Percentiles rank a stretch among this genome's conserved stretches.
Evolutionary conservation across 2,888 invertebrate species (phyloP).

Genomic region (Antheraea yamamai): DNA sequence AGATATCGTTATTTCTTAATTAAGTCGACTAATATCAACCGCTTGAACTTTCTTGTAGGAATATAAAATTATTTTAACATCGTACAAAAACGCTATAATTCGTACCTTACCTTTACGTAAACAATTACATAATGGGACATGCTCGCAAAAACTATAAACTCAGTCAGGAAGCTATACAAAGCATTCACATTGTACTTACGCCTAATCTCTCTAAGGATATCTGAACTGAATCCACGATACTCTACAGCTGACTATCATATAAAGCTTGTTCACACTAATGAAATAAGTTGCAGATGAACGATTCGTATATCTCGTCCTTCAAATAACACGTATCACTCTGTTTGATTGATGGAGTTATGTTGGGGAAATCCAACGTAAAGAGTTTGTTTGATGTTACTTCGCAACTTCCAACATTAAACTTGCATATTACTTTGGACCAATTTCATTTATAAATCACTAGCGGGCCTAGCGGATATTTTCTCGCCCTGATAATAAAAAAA

Average conservation of each 20-base stretch:
- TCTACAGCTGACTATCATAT: slow-evolving; percentile 9
- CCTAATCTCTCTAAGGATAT: slow-evolving; percentile 22
- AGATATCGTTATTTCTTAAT: not conserved
- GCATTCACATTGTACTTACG: slow-evolving; percentile 19
- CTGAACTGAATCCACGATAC: slow-evolving; percentile 10
- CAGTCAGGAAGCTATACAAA: not conserved
- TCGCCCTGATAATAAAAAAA: no score
- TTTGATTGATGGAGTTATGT: no score
- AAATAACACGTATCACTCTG: no score
- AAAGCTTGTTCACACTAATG: not conserved
- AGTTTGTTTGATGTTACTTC: no score
- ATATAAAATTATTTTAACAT: not conserved
- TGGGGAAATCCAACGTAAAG: no score
- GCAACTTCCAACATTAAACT: no score
- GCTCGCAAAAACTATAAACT: slow-evolving; percentile 22
- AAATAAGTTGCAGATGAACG: not conserved
- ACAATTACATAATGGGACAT: slow-evolving; percentile 21
- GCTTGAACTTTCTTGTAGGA: not conserved
- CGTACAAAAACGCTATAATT: not conserved
- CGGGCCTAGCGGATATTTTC: no score
- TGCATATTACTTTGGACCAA: no score
- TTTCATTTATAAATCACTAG: no score
- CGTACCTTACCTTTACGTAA: slow-evolving; percentile 13
- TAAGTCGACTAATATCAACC: not conserved
- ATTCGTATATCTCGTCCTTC: not conserved